These are phyloP conservation scores for Podotricha telesiphe DNA, from an alignment of 2,888 invertebrate genomes.

Conservation along the genomic window DNA sequence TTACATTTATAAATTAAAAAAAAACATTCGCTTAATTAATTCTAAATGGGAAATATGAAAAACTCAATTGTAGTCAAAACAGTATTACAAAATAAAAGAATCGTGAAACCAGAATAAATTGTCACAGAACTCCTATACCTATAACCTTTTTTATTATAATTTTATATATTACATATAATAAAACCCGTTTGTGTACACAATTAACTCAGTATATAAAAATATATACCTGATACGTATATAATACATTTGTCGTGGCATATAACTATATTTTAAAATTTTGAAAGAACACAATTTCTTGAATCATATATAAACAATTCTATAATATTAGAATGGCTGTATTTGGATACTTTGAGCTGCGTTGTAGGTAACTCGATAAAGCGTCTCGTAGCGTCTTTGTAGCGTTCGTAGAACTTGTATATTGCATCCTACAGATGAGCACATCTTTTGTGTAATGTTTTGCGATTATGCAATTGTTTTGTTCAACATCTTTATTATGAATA, in stretches of 20 bases:
- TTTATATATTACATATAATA: too few species aligned
- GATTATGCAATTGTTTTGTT: slow-evolving; percentile 8
- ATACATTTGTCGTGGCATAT: not conserved
- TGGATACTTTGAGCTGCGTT: not conserved
- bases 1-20: not conserved
- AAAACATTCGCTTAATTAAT: not conserved
- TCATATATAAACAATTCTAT: not conserved
- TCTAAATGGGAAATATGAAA: not conserved
- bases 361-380: slow-evolving; percentile 16
- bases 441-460: slow-evolving; percentile 9
- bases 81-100: not conserved
- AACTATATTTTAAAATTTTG: not conserved
- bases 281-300: not conserved
- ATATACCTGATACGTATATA: too few species aligned
- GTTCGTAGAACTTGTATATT: slow-evolving; percentile 22
- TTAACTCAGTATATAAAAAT: not conserved
- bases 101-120: not conserved
- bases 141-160: too few species aligned
- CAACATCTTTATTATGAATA: not conserved
- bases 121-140: too few species aligned
- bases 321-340: slow-evolving; percentile 6
- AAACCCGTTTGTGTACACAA: not conserved
- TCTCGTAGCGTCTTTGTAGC: slow-evolving; percentile 18
- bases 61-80: not conserved
- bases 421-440: not conserved